Conservation (phyloP, 2,888 invertebrate genomes). For the Agonopterix heracliana region DNA sequence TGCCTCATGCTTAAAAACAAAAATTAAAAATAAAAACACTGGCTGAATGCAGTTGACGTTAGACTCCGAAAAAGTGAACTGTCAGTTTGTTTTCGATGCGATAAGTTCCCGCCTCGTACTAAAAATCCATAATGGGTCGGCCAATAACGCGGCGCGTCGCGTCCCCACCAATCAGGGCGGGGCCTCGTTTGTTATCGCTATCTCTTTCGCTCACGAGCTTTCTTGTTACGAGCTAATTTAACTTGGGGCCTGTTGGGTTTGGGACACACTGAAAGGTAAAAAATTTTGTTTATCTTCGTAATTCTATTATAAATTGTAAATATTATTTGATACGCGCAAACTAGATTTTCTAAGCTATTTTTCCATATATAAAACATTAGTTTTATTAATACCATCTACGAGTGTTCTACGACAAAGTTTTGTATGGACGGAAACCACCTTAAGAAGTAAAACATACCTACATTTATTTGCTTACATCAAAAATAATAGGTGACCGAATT, state of each 20-base stretch:
- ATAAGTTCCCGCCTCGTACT: conserved; percentile 36
- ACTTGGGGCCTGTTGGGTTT: conserved; percentile 32
- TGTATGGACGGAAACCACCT: no score
- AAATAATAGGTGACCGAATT: no score
- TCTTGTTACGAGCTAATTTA: conserved; percentile 41
- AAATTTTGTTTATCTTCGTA: no score
- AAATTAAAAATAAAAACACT: conserved; percentile 18
- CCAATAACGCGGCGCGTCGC: conserved; percentile 55
- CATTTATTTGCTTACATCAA: no score
- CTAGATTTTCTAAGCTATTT: no score
- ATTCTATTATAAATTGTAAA: no score
- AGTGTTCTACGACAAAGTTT: no score
- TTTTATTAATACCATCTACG: no score
- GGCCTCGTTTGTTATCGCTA: conserved; percentile 42
- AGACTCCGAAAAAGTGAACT: conserved; percentile 45
- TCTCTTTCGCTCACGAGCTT: conserved; percentile 62
- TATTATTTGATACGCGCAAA: no score
- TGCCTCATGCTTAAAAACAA: conserved; percentile 29
- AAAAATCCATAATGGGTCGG: conserved; percentile 66
- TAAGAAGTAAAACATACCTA: no score
- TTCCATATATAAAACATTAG: no score
- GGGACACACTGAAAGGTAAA: conserved; percentile 33
- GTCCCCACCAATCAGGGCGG: conserved; percentile 66
- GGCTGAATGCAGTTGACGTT: conserved; percentile 25
- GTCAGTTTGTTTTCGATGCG: conserved; percentile 49